Conservation (phyloP, 2,113 vertebrate genomes). For the Lophotis ruficrista region DNA sequence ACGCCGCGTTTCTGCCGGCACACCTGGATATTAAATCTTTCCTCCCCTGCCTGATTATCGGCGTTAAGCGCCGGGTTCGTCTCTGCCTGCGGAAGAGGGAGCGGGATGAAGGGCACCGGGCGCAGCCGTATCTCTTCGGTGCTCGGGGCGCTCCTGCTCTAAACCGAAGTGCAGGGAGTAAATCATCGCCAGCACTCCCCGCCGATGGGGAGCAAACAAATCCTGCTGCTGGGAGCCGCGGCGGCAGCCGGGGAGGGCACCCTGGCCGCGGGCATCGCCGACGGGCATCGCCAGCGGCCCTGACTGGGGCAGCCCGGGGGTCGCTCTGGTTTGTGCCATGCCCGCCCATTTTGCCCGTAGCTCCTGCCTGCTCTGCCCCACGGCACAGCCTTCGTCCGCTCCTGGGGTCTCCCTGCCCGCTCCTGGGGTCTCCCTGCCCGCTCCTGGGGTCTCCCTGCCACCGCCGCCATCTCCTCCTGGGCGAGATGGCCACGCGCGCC, state of each 20-base stretch:
- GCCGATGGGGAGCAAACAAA: not conserved
- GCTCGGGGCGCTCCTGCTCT: not conserved
- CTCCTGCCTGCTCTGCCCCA: too few species aligned
- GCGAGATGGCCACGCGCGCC: accelerated
- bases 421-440: not conserved
- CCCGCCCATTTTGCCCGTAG: accelerated
- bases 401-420: too few species aligned
- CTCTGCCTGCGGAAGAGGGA: not conserved
- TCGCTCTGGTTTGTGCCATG: accelerated
- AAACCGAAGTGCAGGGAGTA: not conserved
- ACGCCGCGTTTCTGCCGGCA: not conserved
- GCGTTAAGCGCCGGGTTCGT: accelerated
- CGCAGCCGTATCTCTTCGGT: not conserved
- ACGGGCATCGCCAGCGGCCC: not conserved
- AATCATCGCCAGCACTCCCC: not conserved
- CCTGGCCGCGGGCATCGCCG: accelerated
- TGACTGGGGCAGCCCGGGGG: not conserved
- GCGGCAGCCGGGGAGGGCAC: not conserved
- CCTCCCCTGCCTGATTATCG: not conserved
- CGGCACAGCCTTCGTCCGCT: not conserved
- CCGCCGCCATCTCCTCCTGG: accelerated
- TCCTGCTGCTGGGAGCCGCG: not conserved
- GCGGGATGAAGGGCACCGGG: not conserved
- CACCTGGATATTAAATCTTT: not conserved
- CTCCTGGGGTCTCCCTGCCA: not conserved